Percentiles rank a stretch among this genome's conserved stretches.
Evolutionary conservation across 2,113 vertebrate species (phyloP).

Genomic region (Saccopteryx bilineata): DNA sequence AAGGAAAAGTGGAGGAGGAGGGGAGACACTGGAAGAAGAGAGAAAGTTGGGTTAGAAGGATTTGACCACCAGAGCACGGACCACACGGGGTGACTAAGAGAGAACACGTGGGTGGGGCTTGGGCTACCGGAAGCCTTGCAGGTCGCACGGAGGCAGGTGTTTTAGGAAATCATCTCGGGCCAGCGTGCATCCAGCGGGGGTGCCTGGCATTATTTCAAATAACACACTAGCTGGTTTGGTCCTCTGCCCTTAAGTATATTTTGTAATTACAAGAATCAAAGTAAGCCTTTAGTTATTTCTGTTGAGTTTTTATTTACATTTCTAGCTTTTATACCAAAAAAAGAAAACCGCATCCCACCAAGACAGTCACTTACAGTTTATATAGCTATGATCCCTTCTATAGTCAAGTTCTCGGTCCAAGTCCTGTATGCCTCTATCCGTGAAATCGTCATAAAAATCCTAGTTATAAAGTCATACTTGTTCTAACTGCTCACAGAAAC

Average conservation of each 20-base stretch:
- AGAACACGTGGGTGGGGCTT: neutral
- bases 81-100: neutral
- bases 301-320: slow-evolving; percentile 42
- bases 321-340: neutral
- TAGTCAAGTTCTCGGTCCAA: neutral
- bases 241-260: neutral
- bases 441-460: neutral
- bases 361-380: neutral
- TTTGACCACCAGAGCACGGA: neutral
- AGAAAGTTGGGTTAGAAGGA: neutral
- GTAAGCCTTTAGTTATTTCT: slow-evolving; percentile 27
- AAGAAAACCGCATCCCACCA: neutral
- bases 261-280: neutral
- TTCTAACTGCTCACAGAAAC: neutral
- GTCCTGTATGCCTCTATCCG: neutral
- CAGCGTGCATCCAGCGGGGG: neutral
- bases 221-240: neutral
- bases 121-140: neutral
- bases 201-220: neutral
- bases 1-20: neutral
- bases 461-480: neutral
- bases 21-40: neutral
- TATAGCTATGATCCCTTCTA: neutral
- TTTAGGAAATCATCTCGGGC: neutral
- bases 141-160: neutral